Conservation (phyloP, 2,797 vertebrate genomes). For the Neosalanx taihuensis region DNA sequence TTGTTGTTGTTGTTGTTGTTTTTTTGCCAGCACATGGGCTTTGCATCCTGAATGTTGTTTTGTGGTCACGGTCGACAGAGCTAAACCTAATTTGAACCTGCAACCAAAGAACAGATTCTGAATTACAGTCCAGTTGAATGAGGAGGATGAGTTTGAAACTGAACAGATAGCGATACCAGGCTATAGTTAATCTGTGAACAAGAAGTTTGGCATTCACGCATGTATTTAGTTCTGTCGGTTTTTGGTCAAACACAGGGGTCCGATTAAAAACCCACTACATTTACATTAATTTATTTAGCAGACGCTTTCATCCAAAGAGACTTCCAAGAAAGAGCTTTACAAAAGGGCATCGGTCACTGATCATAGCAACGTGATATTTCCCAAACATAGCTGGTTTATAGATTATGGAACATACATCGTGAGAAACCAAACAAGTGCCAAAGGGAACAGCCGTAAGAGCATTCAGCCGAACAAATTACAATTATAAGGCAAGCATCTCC, state of each 20-base stretch:
- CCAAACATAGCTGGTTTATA: too few species aligned
- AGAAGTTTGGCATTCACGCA: constrained; percentile 28
- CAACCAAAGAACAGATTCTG: constrained; percentile 45
- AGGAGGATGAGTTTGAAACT: constrained; percentile 11
- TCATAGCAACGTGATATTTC: too few species aligned
- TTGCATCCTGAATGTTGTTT: constrained; percentile 42
- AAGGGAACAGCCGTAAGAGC: too few species aligned
- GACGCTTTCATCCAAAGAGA: too few species aligned
- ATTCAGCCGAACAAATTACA: too few species aligned
- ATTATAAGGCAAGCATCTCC: too few species aligned
- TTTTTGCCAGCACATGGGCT: constrained; percentile 49
- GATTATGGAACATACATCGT: too few species aligned
- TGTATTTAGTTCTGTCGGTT: constrained; percentile 30
- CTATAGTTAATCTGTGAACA: constrained; percentile 45
- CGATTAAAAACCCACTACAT: too few species aligned
- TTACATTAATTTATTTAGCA: too few species aligned
- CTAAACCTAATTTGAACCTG: constrained; percentile 9
- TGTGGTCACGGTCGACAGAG: constrained; percentile 40
- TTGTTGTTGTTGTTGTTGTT: constrained; percentile 36
- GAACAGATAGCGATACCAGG: constrained; percentile 12
- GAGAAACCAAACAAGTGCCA: too few species aligned
- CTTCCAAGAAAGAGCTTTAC: too few species aligned
- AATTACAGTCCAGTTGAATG: constrained; percentile 42
- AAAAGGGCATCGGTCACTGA: too few species aligned
- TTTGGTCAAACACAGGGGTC: constrained; percentile 6